Percentiles rank a stretch among this genome's conserved stretches.
Conservation (phyloP, 1,140 invertebrate genomes). For the Bombus impatiens region DNA sequence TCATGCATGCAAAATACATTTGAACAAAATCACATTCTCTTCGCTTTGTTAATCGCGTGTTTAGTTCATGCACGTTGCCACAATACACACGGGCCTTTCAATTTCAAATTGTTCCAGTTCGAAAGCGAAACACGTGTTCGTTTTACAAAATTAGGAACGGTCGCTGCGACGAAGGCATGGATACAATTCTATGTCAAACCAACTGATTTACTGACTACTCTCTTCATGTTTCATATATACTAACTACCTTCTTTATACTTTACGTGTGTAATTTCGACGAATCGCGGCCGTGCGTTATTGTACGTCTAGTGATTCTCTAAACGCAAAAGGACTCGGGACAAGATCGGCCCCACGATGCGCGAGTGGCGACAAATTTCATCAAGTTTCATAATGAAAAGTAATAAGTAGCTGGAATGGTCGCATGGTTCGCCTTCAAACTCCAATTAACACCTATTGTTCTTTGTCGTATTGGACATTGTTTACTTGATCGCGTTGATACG, state of each 20-base stretch:
- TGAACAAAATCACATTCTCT: background rate
- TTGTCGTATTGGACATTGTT: background rate
- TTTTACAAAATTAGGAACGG: background rate
- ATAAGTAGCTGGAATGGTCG: background rate
- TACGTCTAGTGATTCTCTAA: no score
- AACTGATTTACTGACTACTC: background rate
- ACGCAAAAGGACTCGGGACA: background rate
- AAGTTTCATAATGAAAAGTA: background rate
- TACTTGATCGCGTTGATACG: background rate
- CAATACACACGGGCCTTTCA: background rate
- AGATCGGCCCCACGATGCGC: background rate
- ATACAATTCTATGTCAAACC: background rate
- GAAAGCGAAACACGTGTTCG: background rate
- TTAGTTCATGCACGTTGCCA: background rate
- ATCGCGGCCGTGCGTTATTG: no score
- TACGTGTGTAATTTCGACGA: background rate
- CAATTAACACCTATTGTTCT: conserved; percentile 19
- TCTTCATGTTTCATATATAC: background rate
- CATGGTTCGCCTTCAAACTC: background rate
- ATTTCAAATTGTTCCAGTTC: background rate
- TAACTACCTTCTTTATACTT: background rate
- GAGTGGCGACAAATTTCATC: background rate
- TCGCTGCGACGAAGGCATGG: no score
- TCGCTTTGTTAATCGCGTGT: no score
- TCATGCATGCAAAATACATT: background rate